phyloP scores from a whole-genome alignment of 2,113 vertebrate genomes.

The Neotragus moschatus region DNA sequence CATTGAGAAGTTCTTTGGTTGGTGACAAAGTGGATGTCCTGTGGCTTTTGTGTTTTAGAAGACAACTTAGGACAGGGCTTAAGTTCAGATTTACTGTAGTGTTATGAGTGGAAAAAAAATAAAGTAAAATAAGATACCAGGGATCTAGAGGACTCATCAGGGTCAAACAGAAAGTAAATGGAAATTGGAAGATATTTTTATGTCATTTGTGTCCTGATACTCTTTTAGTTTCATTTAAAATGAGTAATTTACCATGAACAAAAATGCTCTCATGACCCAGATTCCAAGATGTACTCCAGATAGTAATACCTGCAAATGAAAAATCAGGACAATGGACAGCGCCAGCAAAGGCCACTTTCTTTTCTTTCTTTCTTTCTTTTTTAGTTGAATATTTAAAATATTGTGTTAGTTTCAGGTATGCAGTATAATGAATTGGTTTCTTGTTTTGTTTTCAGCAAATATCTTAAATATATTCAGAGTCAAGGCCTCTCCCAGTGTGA shows the following conservation, averaged over 20 bases:
- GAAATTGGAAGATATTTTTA: not conserved
- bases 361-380: not conserved
- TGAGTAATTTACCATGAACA: not conserved
- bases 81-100: not conserved
- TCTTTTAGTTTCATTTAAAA: not conserved
- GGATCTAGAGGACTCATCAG: not conserved
- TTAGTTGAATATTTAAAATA: not conserved
- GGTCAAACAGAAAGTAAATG: not conserved
- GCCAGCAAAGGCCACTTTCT: not conserved
- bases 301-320: not conserved
- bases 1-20: not conserved
- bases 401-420: not conserved
- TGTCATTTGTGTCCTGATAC: not conserved
- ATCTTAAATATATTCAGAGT: not conserved
- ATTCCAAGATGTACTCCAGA: not conserved
- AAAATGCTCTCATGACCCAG: not conserved
- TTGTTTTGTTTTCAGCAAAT: not conserved
- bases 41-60: not conserved
- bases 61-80: not conserved
- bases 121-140: not conserved
- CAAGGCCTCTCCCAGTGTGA: not conserved
- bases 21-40: not conserved
- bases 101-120: not conserved
- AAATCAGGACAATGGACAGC: not conserved
- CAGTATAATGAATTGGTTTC: not conserved